Evolutionary conservation across 2,888 invertebrate species (phyloP), one percentile per base, ranked within the genome.

Genomic region (Resseliella maxima): DNA sequence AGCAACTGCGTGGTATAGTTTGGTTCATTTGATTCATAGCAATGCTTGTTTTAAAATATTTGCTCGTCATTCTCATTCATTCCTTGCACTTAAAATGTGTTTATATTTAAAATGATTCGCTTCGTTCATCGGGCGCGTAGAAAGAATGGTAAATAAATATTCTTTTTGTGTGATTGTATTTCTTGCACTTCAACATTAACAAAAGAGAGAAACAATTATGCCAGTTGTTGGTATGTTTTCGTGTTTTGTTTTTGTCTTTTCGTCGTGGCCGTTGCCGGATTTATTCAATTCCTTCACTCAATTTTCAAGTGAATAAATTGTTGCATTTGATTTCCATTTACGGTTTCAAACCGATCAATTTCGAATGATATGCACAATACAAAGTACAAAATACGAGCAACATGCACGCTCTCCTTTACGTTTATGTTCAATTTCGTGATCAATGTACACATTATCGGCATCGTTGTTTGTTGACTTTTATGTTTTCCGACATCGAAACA

Each of bases 291-390:
- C 35, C 36, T 35, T 36, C 38, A 59, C 2, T 59, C 59, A 59
- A n/a, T 50, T 18, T 59, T 83, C n/a, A 83, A 36, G 83, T 38
- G 83, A 83, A 36, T 36, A 83, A 83, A 83, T 83, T 83, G 83
- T 83, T 83, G 83, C 83, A 83, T 83, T 83, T 83, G 38, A 83
- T 83, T 83, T 83, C 83, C 83, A 83, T 83, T 36, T 38, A 38
- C 36, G 83, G 38, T n/a, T 83, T 83, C 83, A 83, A 31, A n/a
- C n/a, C 83, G 38, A 83, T 38, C 36, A 38, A 3, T 83, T 36
- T 83, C n/a, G 38, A 21, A 24, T 38, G 31, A 31, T 72, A 72
- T 72, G 72, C 59, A 41, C n/a, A n/a, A n/a, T n/a, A n/a, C n/a
- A n/a, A n/a, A n/a, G 8, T 2, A 12, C 27, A 27, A 59, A 27